Evolutionary conservation across 1,140 invertebrate genomes (phyloP).

Genomic region (Bombus superbus): DNA sequence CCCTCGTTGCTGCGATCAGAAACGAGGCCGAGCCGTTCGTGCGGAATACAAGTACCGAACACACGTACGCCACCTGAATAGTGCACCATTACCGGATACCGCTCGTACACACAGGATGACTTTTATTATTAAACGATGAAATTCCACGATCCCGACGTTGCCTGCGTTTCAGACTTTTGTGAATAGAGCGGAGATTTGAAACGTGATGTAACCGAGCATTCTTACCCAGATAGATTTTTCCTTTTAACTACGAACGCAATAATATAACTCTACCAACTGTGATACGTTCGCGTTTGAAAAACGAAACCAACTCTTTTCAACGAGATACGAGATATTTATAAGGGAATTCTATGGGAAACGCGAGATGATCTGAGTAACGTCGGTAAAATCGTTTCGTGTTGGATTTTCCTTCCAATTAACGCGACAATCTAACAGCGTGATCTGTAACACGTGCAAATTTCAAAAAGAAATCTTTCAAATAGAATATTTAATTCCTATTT

Average conservation of each 20-base stretch:
- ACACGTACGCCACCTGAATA: slow-evolving; percentile 3
- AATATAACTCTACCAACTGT: too few relatives aligned
- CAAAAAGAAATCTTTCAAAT: too few relatives aligned
- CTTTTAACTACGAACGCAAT: too few relatives aligned
- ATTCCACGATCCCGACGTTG: background rate
- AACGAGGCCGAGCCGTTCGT: slow-evolving; percentile 1
- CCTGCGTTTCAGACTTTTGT: background rate
- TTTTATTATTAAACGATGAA: slow-evolving; percentile 34
- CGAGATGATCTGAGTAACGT: too few relatives aligned
- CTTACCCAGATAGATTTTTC: background rate
- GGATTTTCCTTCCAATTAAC: too few relatives aligned
- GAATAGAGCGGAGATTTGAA: background rate
- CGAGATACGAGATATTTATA: too few relatives aligned
- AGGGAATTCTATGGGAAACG: too few relatives aligned
- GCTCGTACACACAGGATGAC: slow-evolving; percentile 4
- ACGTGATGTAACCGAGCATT: background rate
- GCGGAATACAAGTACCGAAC: background rate
- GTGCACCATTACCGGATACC: slow-evolving; percentile 24
- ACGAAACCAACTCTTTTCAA: background rate
- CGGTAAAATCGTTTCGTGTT: too few relatives aligned
- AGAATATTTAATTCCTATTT: too few relatives aligned
- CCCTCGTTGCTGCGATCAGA: background rate
- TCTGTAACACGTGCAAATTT: too few relatives aligned
- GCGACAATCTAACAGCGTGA: too few relatives aligned
- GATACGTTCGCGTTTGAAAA: too few relatives aligned